Percentiles rank a stretch among this genome's conserved stretches.
Conservation (phyloP, 1,140 invertebrate species). For the Anadara kagoshimensis region DNA sequence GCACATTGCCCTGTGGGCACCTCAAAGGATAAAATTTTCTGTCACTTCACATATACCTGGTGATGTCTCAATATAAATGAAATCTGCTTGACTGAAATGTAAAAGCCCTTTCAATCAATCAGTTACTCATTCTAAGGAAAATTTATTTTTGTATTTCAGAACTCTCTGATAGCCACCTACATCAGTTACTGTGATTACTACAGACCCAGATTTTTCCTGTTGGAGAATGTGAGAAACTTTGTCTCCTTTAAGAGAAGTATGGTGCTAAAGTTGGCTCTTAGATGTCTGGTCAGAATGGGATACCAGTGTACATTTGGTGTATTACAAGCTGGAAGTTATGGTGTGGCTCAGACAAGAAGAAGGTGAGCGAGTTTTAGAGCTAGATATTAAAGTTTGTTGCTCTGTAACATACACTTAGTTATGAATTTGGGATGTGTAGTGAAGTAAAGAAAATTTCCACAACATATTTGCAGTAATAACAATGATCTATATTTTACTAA, state of each 20-base stretch:
- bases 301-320: conserved; percentile 92
- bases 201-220: conserved; percentile 87
- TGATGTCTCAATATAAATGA: too few relatives aligned
- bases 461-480: too few relatives aligned
- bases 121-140: too few relatives aligned
- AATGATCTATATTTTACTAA: too few relatives aligned
- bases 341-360: conserved; percentile 87
- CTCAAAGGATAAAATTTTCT: too few relatives aligned
- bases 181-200: conserved; percentile 92
- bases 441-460: background rate
- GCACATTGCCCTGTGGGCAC: too few relatives aligned
- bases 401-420: background rate
- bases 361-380: conserved; percentile 73
- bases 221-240: conserved; percentile 93
- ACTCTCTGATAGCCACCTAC: conserved; percentile 89
- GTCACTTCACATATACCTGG: too few relatives aligned
- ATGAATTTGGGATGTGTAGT: background rate
- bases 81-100: too few relatives aligned
- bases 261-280: conserved; percentile 87
- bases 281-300: conserved; percentile 87
- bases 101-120: too few relatives aligned
- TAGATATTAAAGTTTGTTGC: background rate
- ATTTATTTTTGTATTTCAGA: too few relatives aligned
- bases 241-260: conserved; percentile 87
- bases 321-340: conserved; percentile 90